Evolutionary conservation across 2,113 vertebrate species (phyloP).

Genomic region (Pituophis catenifer): DNA sequence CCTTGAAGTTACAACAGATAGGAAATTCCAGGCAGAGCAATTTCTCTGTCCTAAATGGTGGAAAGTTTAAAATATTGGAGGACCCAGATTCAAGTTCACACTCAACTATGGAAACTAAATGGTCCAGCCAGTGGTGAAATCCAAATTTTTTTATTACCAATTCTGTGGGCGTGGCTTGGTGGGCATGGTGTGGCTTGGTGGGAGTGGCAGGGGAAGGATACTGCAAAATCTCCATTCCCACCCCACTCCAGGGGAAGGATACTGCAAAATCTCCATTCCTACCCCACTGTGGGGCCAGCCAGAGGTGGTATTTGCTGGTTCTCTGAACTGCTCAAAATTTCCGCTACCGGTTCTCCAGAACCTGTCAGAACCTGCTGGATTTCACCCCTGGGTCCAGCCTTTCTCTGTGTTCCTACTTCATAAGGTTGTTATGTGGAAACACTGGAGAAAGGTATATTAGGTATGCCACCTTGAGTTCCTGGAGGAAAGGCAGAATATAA

Average conservation of each 20-base stretch:
- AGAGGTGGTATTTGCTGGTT: no score
- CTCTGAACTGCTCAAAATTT: no score
- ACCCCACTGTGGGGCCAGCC: no score
- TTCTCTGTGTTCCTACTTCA: neutral
- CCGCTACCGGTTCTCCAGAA: no score
- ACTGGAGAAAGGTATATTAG: neutral
- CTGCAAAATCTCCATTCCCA: no score
- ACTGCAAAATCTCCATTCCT: no score
- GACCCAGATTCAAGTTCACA: neutral
- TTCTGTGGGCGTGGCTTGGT: no score
- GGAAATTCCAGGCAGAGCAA: neutral
- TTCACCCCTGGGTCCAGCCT: neutral
- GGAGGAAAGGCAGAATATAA: neutral
- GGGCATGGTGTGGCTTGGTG: no score
- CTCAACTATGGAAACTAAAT: neutral
- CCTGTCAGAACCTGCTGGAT: no score
- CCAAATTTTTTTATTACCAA: no score
- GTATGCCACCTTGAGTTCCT: neutral
- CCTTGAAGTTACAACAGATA: neutral
- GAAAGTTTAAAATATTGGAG: neutral
- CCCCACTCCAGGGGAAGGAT: no score
- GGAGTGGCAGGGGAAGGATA: no score
- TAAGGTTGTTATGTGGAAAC: neutral
- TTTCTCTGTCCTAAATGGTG: neutral
- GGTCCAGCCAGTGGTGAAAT: neutral